phyloP scores from a whole-genome alignment of 2,888 invertebrate species.

The Drosophila falleni region DNA sequence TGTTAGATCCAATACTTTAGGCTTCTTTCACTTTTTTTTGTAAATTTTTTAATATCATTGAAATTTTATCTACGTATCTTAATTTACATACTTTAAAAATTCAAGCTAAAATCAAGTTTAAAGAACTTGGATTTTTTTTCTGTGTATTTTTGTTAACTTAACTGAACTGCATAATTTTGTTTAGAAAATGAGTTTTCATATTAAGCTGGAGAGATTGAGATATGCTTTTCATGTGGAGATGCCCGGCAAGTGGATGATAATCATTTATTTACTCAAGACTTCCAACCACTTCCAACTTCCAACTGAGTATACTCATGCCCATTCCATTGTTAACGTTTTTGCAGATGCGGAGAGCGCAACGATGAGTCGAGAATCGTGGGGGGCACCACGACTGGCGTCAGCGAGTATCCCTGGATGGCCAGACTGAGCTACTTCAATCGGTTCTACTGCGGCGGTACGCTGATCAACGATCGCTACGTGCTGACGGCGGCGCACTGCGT shows the following conservation, averaged over 20 bases:
- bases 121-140: too few species aligned
- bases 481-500: constrained; percentile 96
- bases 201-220: not conserved
- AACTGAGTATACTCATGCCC: constrained; percentile 1
- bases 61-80: too few species aligned
- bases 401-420: constrained; percentile 96
- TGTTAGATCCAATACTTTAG: too few species aligned
- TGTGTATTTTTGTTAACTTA: not conserved
- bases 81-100: too few species aligned
- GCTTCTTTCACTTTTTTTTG: too few species aligned
- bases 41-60: too few species aligned
- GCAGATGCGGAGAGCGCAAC: constrained; percentile 92
- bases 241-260: constrained; percentile 20
- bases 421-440: constrained; percentile 93
- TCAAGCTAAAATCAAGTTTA: too few species aligned
- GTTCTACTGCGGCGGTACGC: constrained; percentile 95
- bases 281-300: constrained; percentile 12
- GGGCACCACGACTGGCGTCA: constrained; percentile 90
- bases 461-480: constrained; percentile 95
- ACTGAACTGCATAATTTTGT: not conserved
- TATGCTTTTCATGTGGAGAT: not conserved
- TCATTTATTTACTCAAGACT: constrained; percentile 29
- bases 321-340: not conserved
- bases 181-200: constrained; percentile 10
- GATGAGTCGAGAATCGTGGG: constrained; percentile 93